Conservation (phyloP, 2,888 invertebrate genomes). For the Dryadula phaetusa region DNA sequence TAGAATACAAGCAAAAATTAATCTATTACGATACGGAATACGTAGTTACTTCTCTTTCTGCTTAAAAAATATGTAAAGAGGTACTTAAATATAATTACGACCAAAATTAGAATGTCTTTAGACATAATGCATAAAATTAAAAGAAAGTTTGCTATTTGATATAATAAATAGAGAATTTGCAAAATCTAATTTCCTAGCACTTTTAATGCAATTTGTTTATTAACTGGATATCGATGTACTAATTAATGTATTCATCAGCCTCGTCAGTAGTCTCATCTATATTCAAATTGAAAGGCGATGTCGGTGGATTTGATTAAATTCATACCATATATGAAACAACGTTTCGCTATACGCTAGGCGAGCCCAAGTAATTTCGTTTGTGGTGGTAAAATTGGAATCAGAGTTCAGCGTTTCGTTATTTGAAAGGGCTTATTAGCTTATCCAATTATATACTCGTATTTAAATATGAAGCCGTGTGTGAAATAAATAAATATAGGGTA, state of each 20-base stretch:
- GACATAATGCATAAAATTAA: too few relatives aligned
- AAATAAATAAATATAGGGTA: background rate
- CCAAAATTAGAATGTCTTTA: too few relatives aligned
- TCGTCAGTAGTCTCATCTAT: conserved; percentile 59
- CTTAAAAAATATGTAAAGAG: too few relatives aligned
- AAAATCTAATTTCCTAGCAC: too few relatives aligned
- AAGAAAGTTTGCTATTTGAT: too few relatives aligned
- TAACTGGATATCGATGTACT: conserved; percentile 52
- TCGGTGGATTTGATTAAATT: conserved; percentile 62
- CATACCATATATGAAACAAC: conserved; percentile 36
- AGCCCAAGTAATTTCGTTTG: conserved; percentile 28
- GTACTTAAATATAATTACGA: too few relatives aligned
- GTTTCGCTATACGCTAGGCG: conserved; percentile 11
- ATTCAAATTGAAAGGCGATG: conserved; percentile 69
- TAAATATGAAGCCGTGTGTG: background rate
- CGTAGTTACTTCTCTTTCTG: too few relatives aligned
- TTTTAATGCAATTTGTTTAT: conserved; percentile 32
- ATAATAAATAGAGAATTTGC: too few relatives aligned
- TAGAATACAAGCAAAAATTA: too few relatives aligned
- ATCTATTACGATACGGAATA: too few relatives aligned
- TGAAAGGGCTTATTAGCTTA: conserved; percentile 16
- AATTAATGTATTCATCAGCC: conserved; percentile 59
- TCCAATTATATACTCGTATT: conserved; percentile 5
- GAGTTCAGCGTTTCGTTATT: background rate
- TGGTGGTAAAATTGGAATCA: conserved; percentile 23